Evolutionary conservation across 2,888 invertebrate species (phyloP).

Genomic region (Caenorhabditis auriculariae): DNA sequence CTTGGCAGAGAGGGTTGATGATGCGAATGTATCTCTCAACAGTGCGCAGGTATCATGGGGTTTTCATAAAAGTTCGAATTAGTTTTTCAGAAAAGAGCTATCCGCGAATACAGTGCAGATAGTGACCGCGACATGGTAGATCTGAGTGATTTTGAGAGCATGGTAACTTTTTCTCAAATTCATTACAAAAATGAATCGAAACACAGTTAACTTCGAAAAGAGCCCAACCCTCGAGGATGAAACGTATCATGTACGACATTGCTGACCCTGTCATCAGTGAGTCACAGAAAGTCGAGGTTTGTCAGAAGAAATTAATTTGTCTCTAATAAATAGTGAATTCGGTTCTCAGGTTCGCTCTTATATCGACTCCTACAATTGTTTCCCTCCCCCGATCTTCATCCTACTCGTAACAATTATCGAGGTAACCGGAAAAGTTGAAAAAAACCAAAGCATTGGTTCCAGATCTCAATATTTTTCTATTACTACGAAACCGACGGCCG

Average conservation of each 20-base stretch:
- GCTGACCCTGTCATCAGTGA: conserved; percentile 27
- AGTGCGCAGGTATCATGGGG: no score
- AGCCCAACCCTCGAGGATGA: conserved; percentile 26
- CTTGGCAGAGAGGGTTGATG: conserved; percentile 14
- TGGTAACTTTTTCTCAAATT: conserved; percentile 19
- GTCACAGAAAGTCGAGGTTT: conserved; percentile 24
- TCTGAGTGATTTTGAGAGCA: conserved; percentile 33
- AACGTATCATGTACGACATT: conserved; percentile 27
- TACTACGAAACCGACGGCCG: conserved; percentile 65
- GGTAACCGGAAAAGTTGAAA: conserved; percentile 11
- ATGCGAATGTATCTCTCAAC: conserved; percentile 15
- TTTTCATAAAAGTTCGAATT: no score
- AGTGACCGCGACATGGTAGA: conserved; percentile 31
- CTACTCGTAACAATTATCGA: conserved; percentile 79
- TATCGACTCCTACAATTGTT: conserved; percentile 36
- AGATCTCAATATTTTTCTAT: conserved; percentile 69
- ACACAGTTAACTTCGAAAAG: conserved; percentile 30
- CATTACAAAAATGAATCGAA: not conserved
- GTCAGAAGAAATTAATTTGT: no score
- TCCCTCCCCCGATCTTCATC: conserved; percentile 90
- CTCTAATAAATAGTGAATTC: no score
- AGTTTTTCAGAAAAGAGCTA: conserved; percentile 17
- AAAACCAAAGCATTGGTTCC: conserved; percentile 1
- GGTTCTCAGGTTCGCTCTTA: conserved; percentile 43
- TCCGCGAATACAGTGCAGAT: conserved; percentile 27